Base-by-base conservation (phyloP, 1,140 invertebrate genomes). In the Apis dorsata region DNA sequence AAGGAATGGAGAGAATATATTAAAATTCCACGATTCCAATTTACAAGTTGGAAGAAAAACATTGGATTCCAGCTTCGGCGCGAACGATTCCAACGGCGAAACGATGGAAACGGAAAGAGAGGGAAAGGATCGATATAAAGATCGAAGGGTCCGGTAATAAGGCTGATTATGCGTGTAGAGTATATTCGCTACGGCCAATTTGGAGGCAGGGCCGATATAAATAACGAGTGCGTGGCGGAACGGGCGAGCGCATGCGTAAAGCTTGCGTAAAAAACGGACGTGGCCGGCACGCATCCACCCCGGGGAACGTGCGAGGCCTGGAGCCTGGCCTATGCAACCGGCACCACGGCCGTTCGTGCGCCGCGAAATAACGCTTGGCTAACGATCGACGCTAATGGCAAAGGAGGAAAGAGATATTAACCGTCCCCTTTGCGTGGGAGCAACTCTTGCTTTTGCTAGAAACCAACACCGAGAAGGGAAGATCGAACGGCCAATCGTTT, bases 351-450 rank as follows among this genome's bases (percentile, higher is more conserved):
- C 85, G 57, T 86, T 82, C 83, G 70, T 55, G 71, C 73, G 49
- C 84, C 34, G 79, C 78, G 79, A 85, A 72, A 84, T 75, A 76
- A 28, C 76, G 28, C 71, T 76, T 44, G 57, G 34, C 84, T 85
- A 87, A 87, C 81, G 81, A 86, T 86, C 84, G 73, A 87, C 84
- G 59, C 81, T 87, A 87, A 86, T 83, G 69, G 76, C 81, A 19
- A 53, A 66, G 57, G 79, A 62, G 78, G 77, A 57, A 79, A 34
- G 77, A 77, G 62, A 66, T 84, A 81, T 84, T 86, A 86, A 80
- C 63, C 82, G 79, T 75, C 53, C 60, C 75, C 49, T 74, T 34
- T 44, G 85, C 69, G 85, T 85, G 79, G 85, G 83, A 85, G 79
- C 60, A 55, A 70, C 63, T 73, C 76, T 87, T 75, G 57, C 75